Percentiles rank a stretch among this genome's conserved stretches.
Evolutionary conservation across 2,888 invertebrate genomes (phyloP).

Genomic region (Corythucha ciliata): DNA sequence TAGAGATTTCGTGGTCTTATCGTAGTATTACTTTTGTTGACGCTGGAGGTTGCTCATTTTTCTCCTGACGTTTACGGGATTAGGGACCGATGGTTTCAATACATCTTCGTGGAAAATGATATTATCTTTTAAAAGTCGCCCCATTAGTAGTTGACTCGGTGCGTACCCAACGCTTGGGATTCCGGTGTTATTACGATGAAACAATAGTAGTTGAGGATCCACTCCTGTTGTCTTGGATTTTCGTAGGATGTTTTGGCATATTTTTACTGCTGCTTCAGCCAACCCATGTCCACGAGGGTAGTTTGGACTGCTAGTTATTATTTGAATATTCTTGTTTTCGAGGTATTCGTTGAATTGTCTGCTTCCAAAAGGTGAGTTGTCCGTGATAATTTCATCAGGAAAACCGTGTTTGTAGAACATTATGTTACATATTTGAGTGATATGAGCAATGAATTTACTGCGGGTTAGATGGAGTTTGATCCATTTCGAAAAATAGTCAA

Average conservation of each 20-base stretch:
- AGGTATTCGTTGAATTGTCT: background rate
- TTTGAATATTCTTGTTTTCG: background rate
- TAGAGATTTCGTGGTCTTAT: no score
- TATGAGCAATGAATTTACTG: background rate
- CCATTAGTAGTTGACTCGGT: background rate
- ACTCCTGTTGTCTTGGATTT: background rate
- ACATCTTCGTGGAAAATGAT: no score
- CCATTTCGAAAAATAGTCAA: conserved; percentile 13
- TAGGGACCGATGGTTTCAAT: no score
- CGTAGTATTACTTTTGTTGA: no score
- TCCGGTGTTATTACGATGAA: conserved; percentile 5
- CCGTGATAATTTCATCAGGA: conserved; percentile 8
- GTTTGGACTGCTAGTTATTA: conserved; percentile 9
- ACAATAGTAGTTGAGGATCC: background rate
- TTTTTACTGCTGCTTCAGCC: conserved; percentile 7
- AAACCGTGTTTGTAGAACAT: conserved; percentile 1
- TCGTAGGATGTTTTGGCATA: background rate
- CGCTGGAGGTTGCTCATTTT: no score
- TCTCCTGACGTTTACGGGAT: no score
- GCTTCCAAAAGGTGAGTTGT: conserved; percentile 7
- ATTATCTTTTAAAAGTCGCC: background rate
- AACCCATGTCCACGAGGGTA: conserved; percentile 9
- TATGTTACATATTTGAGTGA: background rate
- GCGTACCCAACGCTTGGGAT: conserved; percentile 5
- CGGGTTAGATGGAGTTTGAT: background rate